Conservation (phyloP, 2,888 invertebrate species). For the Antheraea assamensis region DNA sequence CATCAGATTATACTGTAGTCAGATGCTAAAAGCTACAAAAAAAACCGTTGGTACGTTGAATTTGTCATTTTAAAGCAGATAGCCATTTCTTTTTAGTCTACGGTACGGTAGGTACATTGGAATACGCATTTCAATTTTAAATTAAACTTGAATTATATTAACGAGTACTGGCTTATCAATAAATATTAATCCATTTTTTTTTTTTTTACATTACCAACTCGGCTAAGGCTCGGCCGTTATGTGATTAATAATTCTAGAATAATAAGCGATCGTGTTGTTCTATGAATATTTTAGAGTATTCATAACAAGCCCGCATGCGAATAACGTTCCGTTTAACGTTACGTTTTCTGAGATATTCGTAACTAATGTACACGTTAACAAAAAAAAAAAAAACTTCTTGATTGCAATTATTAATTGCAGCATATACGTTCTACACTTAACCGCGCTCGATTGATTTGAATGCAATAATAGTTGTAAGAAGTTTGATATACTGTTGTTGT, state of each 20-base stretch:
- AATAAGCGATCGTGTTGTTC: slow-evolving; percentile 24
- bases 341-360: neutral
- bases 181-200: slow-evolving; percentile 19
- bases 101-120: too few species aligned
- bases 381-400: neutral
- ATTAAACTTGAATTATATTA: neutral
- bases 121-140: slow-evolving; percentile 6
- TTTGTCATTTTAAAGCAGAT: too few species aligned
- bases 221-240: slow-evolving; percentile 27
- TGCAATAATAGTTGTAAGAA: neutral
- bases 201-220: slow-evolving; percentile 16
- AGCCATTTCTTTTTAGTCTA: too few species aligned
- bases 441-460: neutral
- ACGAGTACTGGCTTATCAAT: slow-evolving; percentile 3
- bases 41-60: too few species aligned
- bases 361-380: neutral
- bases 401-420: neutral
- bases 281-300: slow-evolving; percentile 26
- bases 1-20: too few species aligned
- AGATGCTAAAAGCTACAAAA: too few species aligned
- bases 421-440: neutral
- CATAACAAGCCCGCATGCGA: neutral
- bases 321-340: slow-evolving; percentile 1
- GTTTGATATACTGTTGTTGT: too few species aligned
- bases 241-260: slow-evolving; percentile 27